Evolutionary conservation across 2,113 vertebrate species (phyloP).

Genomic region (Barnardius zonarius): DNA sequence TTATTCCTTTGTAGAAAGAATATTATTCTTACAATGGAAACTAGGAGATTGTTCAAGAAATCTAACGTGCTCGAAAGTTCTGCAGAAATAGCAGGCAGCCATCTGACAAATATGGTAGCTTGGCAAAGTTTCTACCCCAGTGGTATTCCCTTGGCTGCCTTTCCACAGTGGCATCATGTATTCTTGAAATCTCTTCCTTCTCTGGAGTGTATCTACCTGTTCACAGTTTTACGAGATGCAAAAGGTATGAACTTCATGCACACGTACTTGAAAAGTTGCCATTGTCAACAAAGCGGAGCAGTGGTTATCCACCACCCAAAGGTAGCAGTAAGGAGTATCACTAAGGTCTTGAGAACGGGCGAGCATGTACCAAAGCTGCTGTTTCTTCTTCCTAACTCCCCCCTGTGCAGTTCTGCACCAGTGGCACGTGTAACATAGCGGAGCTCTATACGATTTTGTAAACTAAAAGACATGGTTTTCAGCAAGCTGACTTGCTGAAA

Average conservation of each 20-base stretch:
- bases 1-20: not conserved
- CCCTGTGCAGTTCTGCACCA: not conserved
- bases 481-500: conserved; percentile 26
- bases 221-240: not conserved
- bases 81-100: not conserved
- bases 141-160: not conserved
- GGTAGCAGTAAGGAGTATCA: not conserved
- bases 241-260: not conserved
- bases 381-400: not conserved
- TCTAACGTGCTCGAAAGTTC: not conserved
- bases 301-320: not conserved
- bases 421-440: not conserved
- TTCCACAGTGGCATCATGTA: not conserved
- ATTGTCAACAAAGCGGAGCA: not conserved
- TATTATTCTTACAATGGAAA: not conserved
- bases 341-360: not conserved
- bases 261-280: not conserved
- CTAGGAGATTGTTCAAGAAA: not conserved
- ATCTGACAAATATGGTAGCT: not conserved
- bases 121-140: not conserved
- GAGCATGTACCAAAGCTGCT: not conserved
- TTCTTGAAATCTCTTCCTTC: not conserved
- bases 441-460: not conserved
- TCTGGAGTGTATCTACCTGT: not conserved
- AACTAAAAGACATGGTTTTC: conserved; percentile 40